A percentile compares a stretch with the other conserved stretches of the same genome.
phyloP scores from a whole-genome alignment of 1,140 invertebrate genomes.

The Halictus rubicundus region DNA sequence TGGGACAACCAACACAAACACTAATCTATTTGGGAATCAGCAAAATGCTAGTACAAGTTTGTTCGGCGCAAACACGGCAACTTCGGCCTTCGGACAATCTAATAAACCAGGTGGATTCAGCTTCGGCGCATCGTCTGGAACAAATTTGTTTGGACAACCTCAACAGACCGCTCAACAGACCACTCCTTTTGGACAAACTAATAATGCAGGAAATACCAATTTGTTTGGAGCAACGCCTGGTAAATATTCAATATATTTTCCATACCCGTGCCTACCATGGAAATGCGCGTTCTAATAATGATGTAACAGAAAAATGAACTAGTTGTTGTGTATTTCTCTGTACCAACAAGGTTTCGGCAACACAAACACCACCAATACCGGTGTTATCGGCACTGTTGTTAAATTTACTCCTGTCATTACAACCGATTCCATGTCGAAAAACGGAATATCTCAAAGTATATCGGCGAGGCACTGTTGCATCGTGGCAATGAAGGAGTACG shows the following conservation, averaged over 20 bases:
- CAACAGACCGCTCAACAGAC: slow-evolving; percentile 76
- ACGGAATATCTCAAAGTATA: slow-evolving; percentile 90
- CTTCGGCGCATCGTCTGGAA: slow-evolving; percentile 79
- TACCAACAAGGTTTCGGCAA: slow-evolving; percentile 81
- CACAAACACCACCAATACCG: slow-evolving; percentile 75
- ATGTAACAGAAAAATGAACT: not conserved
- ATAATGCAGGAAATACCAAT: slow-evolving; percentile 79
- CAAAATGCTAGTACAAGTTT: slow-evolving; percentile 77
- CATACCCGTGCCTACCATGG: not conserved
- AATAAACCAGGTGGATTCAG: slow-evolving; percentile 82
- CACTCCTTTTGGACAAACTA: slow-evolving; percentile 84
- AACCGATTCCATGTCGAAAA: slow-evolving; percentile 95
- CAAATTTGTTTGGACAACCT: slow-evolving; percentile 82
- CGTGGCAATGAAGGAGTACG: slow-evolving; percentile 98
- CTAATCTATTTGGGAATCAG: slow-evolving; percentile 76
- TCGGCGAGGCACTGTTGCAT: slow-evolving; percentile 97
- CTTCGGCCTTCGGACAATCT: slow-evolving; percentile 84
- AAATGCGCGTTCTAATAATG: no score
- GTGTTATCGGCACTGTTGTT: slow-evolving; percentile 85
- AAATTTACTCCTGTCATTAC: slow-evolving; percentile 94
- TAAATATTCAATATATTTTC: slow-evolving; percentile 39
- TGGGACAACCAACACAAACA: slow-evolving; percentile 72
- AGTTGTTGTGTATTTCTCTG: not conserved
- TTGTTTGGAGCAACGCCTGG: slow-evolving; percentile 83
- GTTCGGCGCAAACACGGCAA: slow-evolving; percentile 77